phyloP scores from a whole-genome alignment of 2,888 invertebrate genomes.

The Panopea generosa region DNA sequence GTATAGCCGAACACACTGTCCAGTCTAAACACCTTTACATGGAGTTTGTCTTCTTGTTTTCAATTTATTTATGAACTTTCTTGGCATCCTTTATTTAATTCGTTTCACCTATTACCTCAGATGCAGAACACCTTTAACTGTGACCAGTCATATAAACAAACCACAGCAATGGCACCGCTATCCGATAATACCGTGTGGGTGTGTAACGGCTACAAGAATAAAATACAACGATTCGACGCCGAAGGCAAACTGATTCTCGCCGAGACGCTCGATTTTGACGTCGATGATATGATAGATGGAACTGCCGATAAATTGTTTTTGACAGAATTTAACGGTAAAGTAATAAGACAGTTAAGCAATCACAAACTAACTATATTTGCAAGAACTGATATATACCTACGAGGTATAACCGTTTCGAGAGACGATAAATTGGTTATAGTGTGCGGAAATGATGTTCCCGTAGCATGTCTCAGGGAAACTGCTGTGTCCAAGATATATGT shows the following conservation, averaged over 20 bases:
- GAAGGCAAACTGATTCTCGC: slow-evolving; percentile 34
- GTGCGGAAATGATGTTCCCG: slow-evolving; percentile 59
- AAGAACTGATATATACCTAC: slow-evolving; percentile 50
- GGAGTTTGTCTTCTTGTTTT: too few relatives aligned
- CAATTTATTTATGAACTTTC: neutral
- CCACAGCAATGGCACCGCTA: slow-evolving; percentile 52
- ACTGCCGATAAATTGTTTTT: slow-evolving; percentile 36
- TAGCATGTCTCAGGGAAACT: slow-evolving; percentile 51
- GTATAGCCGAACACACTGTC: too few relatives aligned
- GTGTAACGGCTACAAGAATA: slow-evolving; percentile 52
- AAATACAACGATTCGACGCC: slow-evolving; percentile 43
- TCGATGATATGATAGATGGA: slow-evolving; percentile 59
- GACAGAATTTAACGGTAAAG: slow-evolving; percentile 55
- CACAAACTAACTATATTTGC: slow-evolving; percentile 50
- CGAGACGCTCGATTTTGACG: slow-evolving; percentile 57
- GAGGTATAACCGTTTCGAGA: slow-evolving; percentile 42
- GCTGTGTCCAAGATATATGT: slow-evolving; percentile 39
- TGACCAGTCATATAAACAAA: slow-evolving; percentile 52
- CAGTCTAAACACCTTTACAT: too few relatives aligned
- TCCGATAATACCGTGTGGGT: slow-evolving; percentile 59
- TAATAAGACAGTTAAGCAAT: slow-evolving; percentile 38
- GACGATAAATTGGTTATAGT: slow-evolving; percentile 42
- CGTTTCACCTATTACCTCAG: too few relatives aligned
- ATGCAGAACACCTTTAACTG: slow-evolving; percentile 52
- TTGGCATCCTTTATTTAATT: too few relatives aligned